Base-by-base conservation (phyloP, 2,797 vertebrate species). In the Poecile montanus region DNA sequence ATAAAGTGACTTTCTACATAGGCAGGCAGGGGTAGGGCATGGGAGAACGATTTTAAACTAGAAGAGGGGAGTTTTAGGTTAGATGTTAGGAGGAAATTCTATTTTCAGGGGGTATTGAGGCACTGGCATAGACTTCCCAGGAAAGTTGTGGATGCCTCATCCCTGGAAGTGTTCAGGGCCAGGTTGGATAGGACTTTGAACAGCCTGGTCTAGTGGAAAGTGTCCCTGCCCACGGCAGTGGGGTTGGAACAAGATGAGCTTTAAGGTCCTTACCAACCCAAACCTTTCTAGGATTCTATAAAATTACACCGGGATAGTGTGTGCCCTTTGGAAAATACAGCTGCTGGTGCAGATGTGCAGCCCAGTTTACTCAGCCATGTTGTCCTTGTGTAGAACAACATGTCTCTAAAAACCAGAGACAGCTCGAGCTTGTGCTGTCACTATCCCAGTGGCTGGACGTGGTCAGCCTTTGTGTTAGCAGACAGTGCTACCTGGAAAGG, bases 361-460 rank as follows among this genome's bases (percentile, higher is more conserved):
- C n/a, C 30, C 50, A 34, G 11, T 47, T 91, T 74, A 29, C 34
- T 92, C 67, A 45, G 19, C 40, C 0, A 0, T 3, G 0, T 58
- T 45, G 30, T 40, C 38, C 34, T 14, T 2, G 1, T 23, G 1
- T 53, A 57, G 72, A 65, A 8, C 60, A 73, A 44, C 4, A 1
- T 4, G 10, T 47, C 17, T 81, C 47, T 73, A 44, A 67, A 67
- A 85, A 57, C 27, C 8, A 27, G 61, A 67, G 51, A 30, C 36
- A 48, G 16, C 47, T 85, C 14, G 80, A 38, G 25, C 53, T 85
- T 29, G 4, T 77, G 38, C 30, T 85, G 54, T 63, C 32, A 5
- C 63, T 56, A 0, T 50, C 36, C 4, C 29, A 18, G 3, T 50
- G 47, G 10, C 48, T 74, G n/a, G 42, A 45, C 0, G 0, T 19